These are phyloP conservation scores for Pseudorasbora parva DNA, from an alignment of 2,113 vertebrate genomes.

Conservation along the genomic window DNA sequence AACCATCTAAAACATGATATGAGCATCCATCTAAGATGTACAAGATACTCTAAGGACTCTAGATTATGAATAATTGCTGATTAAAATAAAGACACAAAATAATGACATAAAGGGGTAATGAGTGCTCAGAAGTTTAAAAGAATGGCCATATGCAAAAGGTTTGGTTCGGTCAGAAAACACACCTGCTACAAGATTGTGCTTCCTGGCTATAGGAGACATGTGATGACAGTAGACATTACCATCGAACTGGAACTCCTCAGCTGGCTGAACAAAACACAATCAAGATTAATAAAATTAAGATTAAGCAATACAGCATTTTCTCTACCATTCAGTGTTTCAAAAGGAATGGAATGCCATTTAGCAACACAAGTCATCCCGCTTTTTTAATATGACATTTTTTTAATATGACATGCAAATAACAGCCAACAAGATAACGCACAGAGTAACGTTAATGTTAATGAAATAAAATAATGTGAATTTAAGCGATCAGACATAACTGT, in stretches of 20 bases:
- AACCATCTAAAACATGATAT: background rate
- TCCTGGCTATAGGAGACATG: conserved; percentile 90
- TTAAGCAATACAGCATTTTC: background rate
- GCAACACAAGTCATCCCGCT: too few relatives aligned
- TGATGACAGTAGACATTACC: conserved; percentile 94
- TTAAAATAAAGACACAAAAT: background rate
- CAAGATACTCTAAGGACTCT: background rate
- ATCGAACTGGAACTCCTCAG: conserved; percentile 92
- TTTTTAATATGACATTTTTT: too few relatives aligned
- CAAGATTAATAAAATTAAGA: background rate
- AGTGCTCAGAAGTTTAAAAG: background rate
- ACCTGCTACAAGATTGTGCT: conserved; percentile 96
- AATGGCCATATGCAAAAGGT: background rate
- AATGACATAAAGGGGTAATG: background rate
- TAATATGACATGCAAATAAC: too few relatives aligned
- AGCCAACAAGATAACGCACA: too few relatives aligned
- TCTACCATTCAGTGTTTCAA: too few relatives aligned
- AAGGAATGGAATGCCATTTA: too few relatives aligned
- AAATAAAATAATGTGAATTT: too few relatives aligned
- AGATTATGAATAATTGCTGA: background rate
- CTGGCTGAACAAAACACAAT: conserved; percentile 73
- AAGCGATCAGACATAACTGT: too few relatives aligned
- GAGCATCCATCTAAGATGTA: conserved; percentile 5
- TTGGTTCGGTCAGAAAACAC: conserved; percentile 48
- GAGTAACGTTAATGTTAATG: too few relatives aligned